Base-by-base conservation (phyloP, 1,140 invertebrate genomes). In the Polyergus mexicanus region DNA sequence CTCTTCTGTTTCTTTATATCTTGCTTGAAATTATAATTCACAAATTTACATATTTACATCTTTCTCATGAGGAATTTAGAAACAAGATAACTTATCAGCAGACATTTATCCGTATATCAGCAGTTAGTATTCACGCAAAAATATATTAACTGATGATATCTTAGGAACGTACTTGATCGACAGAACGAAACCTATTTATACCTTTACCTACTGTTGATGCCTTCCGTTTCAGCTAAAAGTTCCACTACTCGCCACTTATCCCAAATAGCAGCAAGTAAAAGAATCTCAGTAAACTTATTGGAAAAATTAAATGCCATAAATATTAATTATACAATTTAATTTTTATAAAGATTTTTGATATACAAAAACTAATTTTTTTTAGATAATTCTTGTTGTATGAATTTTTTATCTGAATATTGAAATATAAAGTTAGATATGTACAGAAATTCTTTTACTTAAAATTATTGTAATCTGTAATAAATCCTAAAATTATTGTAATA, bases 121-220 rank as follows among this genome's bases (percentile, higher is more conserved):
- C 71, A 74, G 63, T 68, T 56, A 28, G n/a, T 54, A 66, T n/a
- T 25, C 10, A 1, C 8, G 28, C 28, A 8, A 38, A 0, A 25
- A 76, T 62, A 76, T 62, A 54, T 10, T 65, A 19, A 32, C 51
- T 35, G 62, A 68, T 19, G 62, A 41, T 80, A 78, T 25, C 68
- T 22, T 28, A 3, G 35, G 2, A 13, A 66, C 10, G 47, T 78
- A 19, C 13, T 56, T n/a, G 44, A 10, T 25, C 2, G 62, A 32
- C n/a, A 44, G 8, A 60, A n/a, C 13, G 5, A 58, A 44, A 47
- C 51, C 28, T 10, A 7, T 32, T 38, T 78, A 11, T 54, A 6
- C 38, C 0, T 5, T 68, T 80, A 80, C 44, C 76, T 25, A 56
- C 62, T 5, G 62, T 25, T 38, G 76, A 19, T 80, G 13, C 38